Base-by-base conservation (phyloP, 1,140 invertebrate genomes). In the Lethocerus indicus region DNA sequence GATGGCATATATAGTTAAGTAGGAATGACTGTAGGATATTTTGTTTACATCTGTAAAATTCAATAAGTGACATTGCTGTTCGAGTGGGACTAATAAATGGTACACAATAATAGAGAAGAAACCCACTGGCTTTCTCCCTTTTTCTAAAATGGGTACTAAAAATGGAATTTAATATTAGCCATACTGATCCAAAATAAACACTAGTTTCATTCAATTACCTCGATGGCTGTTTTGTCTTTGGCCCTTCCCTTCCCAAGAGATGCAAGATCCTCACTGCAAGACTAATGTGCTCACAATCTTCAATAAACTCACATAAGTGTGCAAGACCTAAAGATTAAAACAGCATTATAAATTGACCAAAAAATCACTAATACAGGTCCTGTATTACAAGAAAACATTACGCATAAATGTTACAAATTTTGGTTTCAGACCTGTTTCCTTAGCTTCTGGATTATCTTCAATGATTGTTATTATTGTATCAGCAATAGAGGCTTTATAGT, bases 241-340 rank as follows among this genome's bases (percentile, higher is more conserved):
- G 94, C 0, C 95, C 95, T 69, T 99, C 95, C 54, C 88, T 83
- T 5, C 95, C 95, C 1, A 99, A 69, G n/a, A 99, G 69, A 71
- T 98, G 90, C 3, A 99, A 70, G 55, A 98, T 98, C 23, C 89
- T 74, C 2, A 98, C 95, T n/a, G 94, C 93, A 37, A 99, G 71
- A 47, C 87, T 90, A 1, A 87, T 87, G 61, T 98, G 94, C 60
- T 99, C 96, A 66, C 96, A 99, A 67, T 99, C 96, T 63, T 99
- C 96, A 60, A 99, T 99, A 61, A 99, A 99, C 64, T 99, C 96
- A 63, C 96, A 98, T 0, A 99, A 68, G 71, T 99, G 93, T 3
- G 91, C 88, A 3, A 99, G 64, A 1, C 93, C 77, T 73, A 40
- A 47, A 50, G 44, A 16, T 41, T 48, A 49, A 52, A 45, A 50